Percentiles rank a stretch among this genome's conserved stretches.
phyloP scores from a whole-genome alignment of 2,888 invertebrate species.

The Nymphalis polychloros region DNA sequence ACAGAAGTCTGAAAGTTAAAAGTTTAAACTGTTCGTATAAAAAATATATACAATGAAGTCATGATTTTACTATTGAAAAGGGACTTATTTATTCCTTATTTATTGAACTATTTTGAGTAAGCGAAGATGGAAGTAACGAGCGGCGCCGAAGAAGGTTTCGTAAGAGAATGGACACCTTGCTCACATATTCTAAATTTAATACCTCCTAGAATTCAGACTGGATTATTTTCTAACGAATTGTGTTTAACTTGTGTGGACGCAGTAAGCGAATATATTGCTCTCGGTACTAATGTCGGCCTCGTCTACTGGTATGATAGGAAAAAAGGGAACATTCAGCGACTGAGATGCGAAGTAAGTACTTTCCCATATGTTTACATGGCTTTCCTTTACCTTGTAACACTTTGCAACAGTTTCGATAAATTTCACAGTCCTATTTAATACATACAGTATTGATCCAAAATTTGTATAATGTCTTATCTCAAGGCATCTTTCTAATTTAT shows the following conservation, averaged over 20 bases:
- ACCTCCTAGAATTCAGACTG: slow-evolving; percentile 87
- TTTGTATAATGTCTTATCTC: background rate
- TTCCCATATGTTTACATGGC: slow-evolving; percentile 40
- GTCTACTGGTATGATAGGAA: slow-evolving; percentile 93
- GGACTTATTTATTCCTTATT: slow-evolving; percentile 1
- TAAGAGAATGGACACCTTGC: slow-evolving; percentile 91
- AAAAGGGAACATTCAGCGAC: slow-evolving; percentile 87
- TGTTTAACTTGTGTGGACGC: slow-evolving; percentile 91
- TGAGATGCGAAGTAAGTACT: slow-evolving; percentile 89
- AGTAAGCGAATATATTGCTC: slow-evolving; percentile 89
- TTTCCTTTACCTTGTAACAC: slow-evolving; percentile 55
- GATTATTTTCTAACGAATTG: slow-evolving; percentile 88
- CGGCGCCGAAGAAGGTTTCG: slow-evolving; percentile 75
- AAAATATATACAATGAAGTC: slow-evolving; percentile 19
- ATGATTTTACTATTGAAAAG: slow-evolving; percentile 17
- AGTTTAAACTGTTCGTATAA: background rate
- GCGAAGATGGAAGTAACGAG: slow-evolving; percentile 67
- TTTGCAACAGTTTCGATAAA: slow-evolving; percentile 29
- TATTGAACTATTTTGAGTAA: slow-evolving; percentile 1
- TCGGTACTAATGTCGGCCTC: slow-evolving; percentile 92
- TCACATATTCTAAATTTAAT: slow-evolving; percentile 88
- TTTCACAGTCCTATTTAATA: slow-evolving; percentile 10
- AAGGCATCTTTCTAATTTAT: background rate
- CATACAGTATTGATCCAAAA: background rate
- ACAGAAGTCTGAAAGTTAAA: background rate